Evolutionary conservation across 1,140 invertebrate genomes (phyloP).

Genomic region (Himalopsyche phryganea): DNA sequence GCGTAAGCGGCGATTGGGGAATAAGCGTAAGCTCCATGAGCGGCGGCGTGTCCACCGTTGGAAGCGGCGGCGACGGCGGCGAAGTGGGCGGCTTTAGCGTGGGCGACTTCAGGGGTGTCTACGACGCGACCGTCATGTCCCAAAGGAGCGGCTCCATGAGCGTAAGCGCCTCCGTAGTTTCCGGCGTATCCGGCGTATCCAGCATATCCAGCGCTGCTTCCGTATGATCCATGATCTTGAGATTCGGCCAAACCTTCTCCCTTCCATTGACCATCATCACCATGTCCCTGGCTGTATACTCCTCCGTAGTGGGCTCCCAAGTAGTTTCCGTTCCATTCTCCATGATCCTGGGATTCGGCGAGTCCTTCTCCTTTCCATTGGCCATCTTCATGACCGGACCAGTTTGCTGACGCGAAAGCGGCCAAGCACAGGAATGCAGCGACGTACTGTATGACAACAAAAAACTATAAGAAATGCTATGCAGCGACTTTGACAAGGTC

Average conservation of each 20-base stretch:
- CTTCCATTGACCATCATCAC: no score
- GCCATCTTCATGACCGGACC: slow-evolving; percentile 13
- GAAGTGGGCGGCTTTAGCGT: slow-evolving; percentile 48
- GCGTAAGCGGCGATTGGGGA: not conserved
- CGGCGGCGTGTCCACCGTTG: slow-evolving; percentile 16
- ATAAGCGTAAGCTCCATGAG: not conserved
- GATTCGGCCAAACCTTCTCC: no score
- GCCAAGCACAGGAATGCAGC: slow-evolving; percentile 26
- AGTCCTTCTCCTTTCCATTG: slow-evolving; percentile 22
- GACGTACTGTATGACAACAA: slow-evolving; percentile 4
- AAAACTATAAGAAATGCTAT: no score
- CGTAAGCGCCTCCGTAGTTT: no score
- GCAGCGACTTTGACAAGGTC: no score
- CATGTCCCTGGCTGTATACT: not conserved
- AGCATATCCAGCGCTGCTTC: not conserved
- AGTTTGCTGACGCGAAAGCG: slow-evolving; percentile 16
- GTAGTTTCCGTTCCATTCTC: slow-evolving; percentile 5
- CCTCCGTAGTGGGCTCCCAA: not conserved
- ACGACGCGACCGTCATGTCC: slow-evolving; percentile 39
- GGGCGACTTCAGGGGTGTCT: slow-evolving; percentile 52
- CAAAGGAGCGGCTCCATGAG: slow-evolving; percentile 25
- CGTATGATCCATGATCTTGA: no score
- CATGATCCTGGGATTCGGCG: slow-evolving; percentile 25
- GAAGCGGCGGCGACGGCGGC: slow-evolving; percentile 8
- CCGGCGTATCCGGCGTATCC: not conserved